phyloP scores from a whole-genome alignment of 23 tunicate species.

The Botrylloides violaceus region DNA sequence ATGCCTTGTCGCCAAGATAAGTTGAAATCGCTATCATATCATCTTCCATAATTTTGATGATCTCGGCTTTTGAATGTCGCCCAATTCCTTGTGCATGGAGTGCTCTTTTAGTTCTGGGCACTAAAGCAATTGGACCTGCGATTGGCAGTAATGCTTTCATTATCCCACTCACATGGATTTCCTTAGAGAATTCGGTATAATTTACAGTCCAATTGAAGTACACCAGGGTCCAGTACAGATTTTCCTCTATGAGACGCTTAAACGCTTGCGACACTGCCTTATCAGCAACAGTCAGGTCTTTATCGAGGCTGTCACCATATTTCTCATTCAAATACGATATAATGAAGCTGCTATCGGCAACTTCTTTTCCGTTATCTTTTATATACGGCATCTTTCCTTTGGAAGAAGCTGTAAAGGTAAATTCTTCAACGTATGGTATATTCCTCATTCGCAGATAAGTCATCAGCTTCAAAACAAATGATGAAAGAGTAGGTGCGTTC shows the following conservation, averaged over 20 bases:
- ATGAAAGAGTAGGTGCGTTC: constrained; percentile 21
- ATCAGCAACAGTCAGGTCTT: constrained; percentile 19
- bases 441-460: constrained; percentile 44
- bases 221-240: constrained; percentile 40
- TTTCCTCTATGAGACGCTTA: constrained; percentile 41
- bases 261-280: constrained; percentile 34
- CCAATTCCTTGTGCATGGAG: constrained; percentile 30
- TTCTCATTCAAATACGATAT: constrained; percentile 35
- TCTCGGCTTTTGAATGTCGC: constrained; percentile 33
- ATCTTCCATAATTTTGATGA: constrained; percentile 23
- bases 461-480: constrained; percentile 33
- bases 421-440: constrained; percentile 16
- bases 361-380: constrained; percentile 34
- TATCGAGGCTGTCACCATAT: constrained; percentile 13
- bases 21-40: constrained; percentile 38
- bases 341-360: constrained; percentile 32
- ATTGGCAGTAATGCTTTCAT: constrained; percentile 14
- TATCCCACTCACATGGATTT: constrained; percentile 14
- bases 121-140: neutral
- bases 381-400: constrained; percentile 54
- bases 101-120: neutral
- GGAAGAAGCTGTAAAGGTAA: constrained; percentile 18
- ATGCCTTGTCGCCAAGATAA: constrained; percentile 39
- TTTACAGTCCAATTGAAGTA: constrained; percentile 34
- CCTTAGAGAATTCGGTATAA: neutral